phyloP scores from a whole-genome alignment of 30 jellyfish, hydroid and myxozoan genomes.

The Sanderia malayensis region DNA sequence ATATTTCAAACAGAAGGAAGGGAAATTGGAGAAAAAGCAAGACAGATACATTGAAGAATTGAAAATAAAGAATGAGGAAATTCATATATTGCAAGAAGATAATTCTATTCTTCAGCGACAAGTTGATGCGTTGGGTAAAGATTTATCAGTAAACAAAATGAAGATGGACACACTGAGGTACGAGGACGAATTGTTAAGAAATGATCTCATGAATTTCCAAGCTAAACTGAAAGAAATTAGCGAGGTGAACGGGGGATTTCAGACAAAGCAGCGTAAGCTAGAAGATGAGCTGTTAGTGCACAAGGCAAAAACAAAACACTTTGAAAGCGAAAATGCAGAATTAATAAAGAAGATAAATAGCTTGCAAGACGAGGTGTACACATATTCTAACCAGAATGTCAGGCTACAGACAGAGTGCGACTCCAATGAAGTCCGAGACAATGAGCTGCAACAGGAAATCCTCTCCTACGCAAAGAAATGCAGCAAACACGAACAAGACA shows the following conservation, averaged over 20 bases:
- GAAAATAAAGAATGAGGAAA: constrained; percentile 22
- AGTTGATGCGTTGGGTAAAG: constrained; percentile 53
- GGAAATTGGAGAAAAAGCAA: constrained; percentile 24
- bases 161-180: constrained; percentile 51
- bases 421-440: constrained; percentile 61
- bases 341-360: constrained; percentile 15
- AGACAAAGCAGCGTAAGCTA: constrained; percentile 24
- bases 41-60: constrained; percentile 23
- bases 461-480: constrained; percentile 64
- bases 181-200: constrained; percentile 54
- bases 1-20: constrained; percentile 8
- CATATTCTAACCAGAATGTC: constrained; percentile 23
- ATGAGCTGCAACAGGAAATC: constrained; percentile 63
- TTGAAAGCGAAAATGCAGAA: constrained; percentile 31
- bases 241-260: constrained; percentile 10
- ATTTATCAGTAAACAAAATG: constrained; percentile 42
- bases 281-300: constrained; percentile 56
- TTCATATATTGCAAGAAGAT: constrained; percentile 22
- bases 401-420: constrained; percentile 61
- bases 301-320: constrained; percentile 30
- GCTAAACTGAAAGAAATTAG: constrained; percentile 28
- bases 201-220: constrained; percentile 37
- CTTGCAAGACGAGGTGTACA: constrained; percentile 41
- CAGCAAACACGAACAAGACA: constrained; percentile 61
- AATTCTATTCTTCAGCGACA: constrained; percentile 48